Conservation (phyloP, 1,140 invertebrate species). For the Lasioglossum baleicum region DNA sequence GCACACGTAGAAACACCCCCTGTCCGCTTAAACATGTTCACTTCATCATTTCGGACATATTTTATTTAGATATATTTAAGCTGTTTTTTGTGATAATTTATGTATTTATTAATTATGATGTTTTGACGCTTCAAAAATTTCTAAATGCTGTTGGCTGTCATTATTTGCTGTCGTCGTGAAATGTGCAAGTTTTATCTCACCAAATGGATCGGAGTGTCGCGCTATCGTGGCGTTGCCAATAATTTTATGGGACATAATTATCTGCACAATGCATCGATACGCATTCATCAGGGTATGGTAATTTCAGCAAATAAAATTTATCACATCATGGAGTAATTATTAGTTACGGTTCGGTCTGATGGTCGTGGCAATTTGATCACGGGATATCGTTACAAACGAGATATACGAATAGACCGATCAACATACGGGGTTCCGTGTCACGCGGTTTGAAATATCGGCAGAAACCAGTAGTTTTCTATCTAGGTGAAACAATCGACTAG, state of each 20-base stretch:
- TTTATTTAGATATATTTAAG: too few species aligned
- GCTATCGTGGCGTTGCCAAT: not conserved
- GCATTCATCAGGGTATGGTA: constrained; percentile 13
- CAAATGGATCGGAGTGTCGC: not conserved
- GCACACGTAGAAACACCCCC: too few species aligned
- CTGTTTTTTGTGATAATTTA: too few species aligned
- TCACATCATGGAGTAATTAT: constrained; percentile 37
- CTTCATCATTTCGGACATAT: too few species aligned
- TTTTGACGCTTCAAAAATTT: not conserved
- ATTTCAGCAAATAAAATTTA: constrained; percentile 36
- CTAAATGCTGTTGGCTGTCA: not conserved
- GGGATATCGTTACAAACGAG: not conserved
- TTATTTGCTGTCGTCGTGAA: not conserved
- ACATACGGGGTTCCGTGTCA: too few species aligned
- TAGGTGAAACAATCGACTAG: too few species aligned
- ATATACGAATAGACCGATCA: too few species aligned
- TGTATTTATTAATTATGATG: too few species aligned
- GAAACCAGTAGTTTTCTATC: too few species aligned
- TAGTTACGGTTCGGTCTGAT: constrained; percentile 14
- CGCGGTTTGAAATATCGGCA: too few species aligned
- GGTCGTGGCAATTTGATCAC: constrained; percentile 25
- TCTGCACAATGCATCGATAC: constrained; percentile 27
- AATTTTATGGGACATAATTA: constrained; percentile 25
- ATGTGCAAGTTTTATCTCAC: not conserved
- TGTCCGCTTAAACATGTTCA: too few species aligned